Percentiles rank a stretch among this genome's conserved stretches.
Conservation (phyloP, 2,888 invertebrate genomes). For the Deroplatys truncata region DNA sequence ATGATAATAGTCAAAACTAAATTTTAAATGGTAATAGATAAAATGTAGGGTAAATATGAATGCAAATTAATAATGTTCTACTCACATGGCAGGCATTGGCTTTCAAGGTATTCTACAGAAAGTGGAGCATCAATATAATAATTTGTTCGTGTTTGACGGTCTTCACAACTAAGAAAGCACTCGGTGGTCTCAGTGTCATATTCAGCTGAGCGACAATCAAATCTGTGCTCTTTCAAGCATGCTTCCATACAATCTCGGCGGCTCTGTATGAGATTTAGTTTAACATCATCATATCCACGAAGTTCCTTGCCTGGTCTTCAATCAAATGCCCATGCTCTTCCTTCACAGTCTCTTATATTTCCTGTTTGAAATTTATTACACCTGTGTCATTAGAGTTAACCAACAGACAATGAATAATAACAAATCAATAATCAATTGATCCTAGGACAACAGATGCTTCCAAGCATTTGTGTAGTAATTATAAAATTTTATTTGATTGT, state of each 20-base stretch:
- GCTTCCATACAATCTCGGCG: conserved; percentile 50
- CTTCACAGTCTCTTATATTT: conserved; percentile 39
- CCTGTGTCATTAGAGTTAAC: no score
- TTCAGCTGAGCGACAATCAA: conserved; percentile 48
- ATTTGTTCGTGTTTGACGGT: conserved; percentile 46
- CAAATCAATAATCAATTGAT: no score
- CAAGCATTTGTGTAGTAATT: no score
- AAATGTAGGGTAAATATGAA: background rate
- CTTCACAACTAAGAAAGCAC: conserved; percentile 48
- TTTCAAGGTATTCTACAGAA: conserved; percentile 51
- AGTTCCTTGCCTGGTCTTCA: conserved; percentile 48
- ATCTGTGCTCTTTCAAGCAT: conserved; percentile 42
- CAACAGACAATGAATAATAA: no score
- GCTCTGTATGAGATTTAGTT: conserved; percentile 44
- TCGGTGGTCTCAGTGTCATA: conserved; percentile 47
- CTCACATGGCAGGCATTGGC: conserved; percentile 50
- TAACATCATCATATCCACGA: conserved; percentile 45
- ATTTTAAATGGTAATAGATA: no score
- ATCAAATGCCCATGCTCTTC: conserved; percentile 49
- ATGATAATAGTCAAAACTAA: no score
- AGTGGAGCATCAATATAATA: conserved; percentile 43
- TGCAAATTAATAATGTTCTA: background rate
- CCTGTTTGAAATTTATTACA: conserved; percentile 17
- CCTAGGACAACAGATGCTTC: background rate
- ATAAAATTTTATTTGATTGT: no score